These are phyloP conservation scores for Puma concolor DNA, from an alignment of 2,113 vertebrate species.

Conservation along the genomic window DNA sequence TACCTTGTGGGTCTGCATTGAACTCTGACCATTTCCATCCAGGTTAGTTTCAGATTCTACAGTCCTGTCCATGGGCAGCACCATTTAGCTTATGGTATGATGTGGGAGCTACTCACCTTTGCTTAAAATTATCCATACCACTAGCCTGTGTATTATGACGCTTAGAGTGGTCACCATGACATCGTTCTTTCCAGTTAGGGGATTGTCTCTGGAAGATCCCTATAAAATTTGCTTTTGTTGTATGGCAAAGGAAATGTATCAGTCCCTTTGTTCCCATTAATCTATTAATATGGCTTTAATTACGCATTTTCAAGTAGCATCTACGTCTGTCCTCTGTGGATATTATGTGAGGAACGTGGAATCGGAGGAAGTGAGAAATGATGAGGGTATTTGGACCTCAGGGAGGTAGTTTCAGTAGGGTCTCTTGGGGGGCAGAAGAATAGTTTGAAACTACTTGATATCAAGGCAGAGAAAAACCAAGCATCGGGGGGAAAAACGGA, in stretches of 20 bases:
- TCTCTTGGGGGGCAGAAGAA: neutral
- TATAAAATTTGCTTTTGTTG: neutral
- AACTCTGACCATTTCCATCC: neutral
- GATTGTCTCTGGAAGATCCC: neutral
- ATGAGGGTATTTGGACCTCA: neutral
- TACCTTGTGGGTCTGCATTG: neutral
- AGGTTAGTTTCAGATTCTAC: neutral
- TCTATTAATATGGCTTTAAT: neutral
- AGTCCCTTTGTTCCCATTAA: neutral
- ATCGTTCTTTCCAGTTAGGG: neutral
- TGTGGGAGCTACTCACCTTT: neutral
- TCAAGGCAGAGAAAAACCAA: neutral
- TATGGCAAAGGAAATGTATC: neutral
- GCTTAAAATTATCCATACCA: neutral
- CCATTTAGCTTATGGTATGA: neutral
- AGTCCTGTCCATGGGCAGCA: neutral
- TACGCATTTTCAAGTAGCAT: neutral
- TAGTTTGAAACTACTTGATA: neutral
- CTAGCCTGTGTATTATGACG: neutral
- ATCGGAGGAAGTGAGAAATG: conserved; percentile 14
- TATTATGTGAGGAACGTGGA: neutral
- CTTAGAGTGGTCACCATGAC: neutral
- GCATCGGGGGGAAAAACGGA: neutral
- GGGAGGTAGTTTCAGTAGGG: neutral
- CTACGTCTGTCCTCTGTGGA: neutral